Base-by-base conservation (phyloP, 2,797 vertebrate genomes). In the Neosilurus mollespiculum region DNA sequence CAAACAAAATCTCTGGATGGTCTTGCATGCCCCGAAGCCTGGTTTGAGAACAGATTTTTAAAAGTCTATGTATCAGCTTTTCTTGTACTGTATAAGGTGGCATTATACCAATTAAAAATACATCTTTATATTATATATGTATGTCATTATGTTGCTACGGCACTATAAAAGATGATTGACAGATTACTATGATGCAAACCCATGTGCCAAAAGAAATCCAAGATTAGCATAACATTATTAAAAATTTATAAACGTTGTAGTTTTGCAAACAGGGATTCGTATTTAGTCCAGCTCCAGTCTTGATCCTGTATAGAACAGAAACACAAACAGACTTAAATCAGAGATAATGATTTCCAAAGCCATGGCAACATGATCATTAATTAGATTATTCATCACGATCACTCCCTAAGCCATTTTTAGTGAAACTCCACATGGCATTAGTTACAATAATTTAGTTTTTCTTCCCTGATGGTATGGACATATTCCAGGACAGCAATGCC, bases 201-300 rank as follows among this genome's bases (percentile, higher is more conserved):
- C 10, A 80, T 54, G 56, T 78, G 73, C 34, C 61, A 85, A 85
- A 64, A 88, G 51, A 85, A 87, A 73, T 37, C 78, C 72, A 82
- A 69, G 61, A 76, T 78, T 75, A 73, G 34, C 43, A 71, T 83
- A 76, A 66, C 24, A 81, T 81, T 62, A 76, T 56, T 72, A 15
- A 79, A 84, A 84, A 89, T 81, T 56, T 90, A 91, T n/a, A 92
- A 79, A 81, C 83, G 89, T 80, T 90, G 88, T 22, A 86, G 73
- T 81, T 90, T 86, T 18, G 71, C 67, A 81, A 88, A 83, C 85
- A 84, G 84, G 43, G 85, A 89, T 88, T 86, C 90, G 51, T 91
- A 92, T 88, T 90, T 90, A 87, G 91, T 95, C 94, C 94, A 95
- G 88, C 93, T 95, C 95, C 95, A 96, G 88, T 95, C 94, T 86